Evolutionary conservation across 2,888 invertebrate species (phyloP).

Genomic region (Autographa pulchrina): DNA sequence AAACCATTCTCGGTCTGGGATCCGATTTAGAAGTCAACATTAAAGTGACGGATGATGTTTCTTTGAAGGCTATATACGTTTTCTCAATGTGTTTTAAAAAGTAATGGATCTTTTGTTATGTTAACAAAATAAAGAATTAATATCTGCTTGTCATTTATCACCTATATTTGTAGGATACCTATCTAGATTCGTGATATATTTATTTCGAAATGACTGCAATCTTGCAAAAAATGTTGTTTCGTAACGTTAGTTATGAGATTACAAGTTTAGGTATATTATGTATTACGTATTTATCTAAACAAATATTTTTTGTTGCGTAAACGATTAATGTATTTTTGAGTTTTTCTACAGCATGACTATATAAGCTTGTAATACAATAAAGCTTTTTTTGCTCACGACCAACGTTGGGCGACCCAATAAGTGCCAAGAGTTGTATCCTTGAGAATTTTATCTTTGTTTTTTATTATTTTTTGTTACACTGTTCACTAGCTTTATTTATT

Average conservation of each 20-base stretch:
- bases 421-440: conserved; percentile 1
- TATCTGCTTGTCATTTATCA: background rate
- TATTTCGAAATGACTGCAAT: background rate
- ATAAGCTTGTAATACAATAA: background rate
- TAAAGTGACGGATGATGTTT: background rate
- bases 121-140: background rate
- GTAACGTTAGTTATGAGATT: background rate
- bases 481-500: background rate
- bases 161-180: background rate
- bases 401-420: background rate
- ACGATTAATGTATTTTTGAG: background rate
- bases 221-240: background rate
- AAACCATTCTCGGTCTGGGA: background rate
- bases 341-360: background rate
- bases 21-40: background rate
- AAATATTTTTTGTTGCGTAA: background rate
- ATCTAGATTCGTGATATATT: background rate
- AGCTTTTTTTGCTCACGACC: conserved; percentile 1
- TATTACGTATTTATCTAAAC: background rate
- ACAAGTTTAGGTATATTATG: background rate
- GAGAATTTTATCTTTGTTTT: background rate
- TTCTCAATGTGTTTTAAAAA: background rate
- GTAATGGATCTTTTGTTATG: background rate
- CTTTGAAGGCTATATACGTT: background rate
- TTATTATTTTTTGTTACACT: background rate